These are phyloP conservation scores for Acrocephalus scirpaceus DNA, from an alignment of 2,797 vertebrate genomes.

Conservation along the genomic window DNA sequence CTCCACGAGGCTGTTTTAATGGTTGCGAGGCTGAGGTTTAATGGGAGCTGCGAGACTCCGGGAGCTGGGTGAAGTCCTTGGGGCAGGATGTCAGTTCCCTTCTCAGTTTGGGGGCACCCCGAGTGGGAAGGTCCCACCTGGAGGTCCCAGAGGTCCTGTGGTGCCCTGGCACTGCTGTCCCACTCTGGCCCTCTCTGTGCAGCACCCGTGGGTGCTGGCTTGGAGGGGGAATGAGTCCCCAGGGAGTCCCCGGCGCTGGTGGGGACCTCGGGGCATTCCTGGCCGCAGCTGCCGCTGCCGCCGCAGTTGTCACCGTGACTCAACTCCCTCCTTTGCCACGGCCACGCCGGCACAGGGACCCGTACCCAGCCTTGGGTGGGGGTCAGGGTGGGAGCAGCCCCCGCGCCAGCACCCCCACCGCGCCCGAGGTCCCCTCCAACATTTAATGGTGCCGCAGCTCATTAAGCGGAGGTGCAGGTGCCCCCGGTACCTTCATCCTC, in stretches of 20 bases:
- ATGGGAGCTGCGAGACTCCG: background rate
- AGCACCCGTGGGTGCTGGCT: background rate
- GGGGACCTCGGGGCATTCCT: background rate
- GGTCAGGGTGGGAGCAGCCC: background rate
- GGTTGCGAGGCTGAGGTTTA: background rate
- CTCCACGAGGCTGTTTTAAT: background rate
- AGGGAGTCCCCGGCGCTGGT: background rate
- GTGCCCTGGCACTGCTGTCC: fast-evolving
- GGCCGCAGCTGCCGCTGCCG: background rate
- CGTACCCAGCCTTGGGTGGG: conserved; percentile 22
- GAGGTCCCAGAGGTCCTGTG: background rate
- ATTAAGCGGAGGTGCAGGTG: conserved; percentile 78
- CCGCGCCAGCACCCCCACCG: background rate
- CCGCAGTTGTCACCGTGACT: background rate
- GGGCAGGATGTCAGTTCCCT: background rate
- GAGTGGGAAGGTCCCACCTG: background rate
- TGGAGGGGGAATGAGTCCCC: background rate
- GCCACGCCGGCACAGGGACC: background rate
- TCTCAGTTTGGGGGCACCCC: background rate
- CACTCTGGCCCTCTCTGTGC: background rate
- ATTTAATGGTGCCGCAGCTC: conserved; percentile 65
- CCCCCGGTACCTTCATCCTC: conserved; percentile 62
- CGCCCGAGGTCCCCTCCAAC: background rate
- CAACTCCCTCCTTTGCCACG: background rate
- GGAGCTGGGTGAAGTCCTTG: background rate